Percentiles rank a stretch among this genome's conserved stretches.
Evolutionary conservation across 2,888 invertebrate genomes (phyloP).

Genomic region (Metacarcinus magister): DNA sequence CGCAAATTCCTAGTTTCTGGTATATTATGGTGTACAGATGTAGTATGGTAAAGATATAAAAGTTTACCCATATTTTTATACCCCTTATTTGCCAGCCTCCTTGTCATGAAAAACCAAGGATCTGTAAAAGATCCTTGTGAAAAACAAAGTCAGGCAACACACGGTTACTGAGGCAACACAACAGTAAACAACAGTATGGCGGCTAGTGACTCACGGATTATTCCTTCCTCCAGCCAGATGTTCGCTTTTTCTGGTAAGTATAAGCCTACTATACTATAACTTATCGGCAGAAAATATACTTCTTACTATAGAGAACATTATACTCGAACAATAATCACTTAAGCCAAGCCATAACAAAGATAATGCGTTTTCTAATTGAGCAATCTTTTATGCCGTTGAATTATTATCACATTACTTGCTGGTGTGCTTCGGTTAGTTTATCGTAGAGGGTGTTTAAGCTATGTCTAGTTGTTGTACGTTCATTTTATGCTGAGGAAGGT

Average conservation of each 20-base stretch:
- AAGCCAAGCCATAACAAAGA: neutral
- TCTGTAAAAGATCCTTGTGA: too few species aligned
- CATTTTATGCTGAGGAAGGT: neutral
- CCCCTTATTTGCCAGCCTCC: too few species aligned
- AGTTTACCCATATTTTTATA: too few species aligned
- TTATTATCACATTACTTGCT: neutral
- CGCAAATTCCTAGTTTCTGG: too few species aligned
- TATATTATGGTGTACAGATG: too few species aligned
- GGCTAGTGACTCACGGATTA: neutral
- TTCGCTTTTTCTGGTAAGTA: conserved; percentile 27
- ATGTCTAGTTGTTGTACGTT: neutral
- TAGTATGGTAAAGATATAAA: too few species aligned
- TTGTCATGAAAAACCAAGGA: too few species aligned
- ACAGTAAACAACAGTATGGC: conserved; percentile 53
- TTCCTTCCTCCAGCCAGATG: conserved; percentile 47
- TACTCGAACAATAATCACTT: neutral
- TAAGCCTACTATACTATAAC: too few species aligned
- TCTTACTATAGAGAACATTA: neutral
- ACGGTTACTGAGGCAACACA: neutral
- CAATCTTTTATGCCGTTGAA: neutral
- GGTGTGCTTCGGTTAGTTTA: too few species aligned
- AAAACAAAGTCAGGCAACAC: neutral
- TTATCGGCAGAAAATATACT: neutral
- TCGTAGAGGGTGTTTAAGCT: neutral
- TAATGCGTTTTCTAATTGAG: neutral